phyloP scores from a whole-genome alignment of 92 coral and sea anemone species.

The Palythoa heliodiscus region DNA sequence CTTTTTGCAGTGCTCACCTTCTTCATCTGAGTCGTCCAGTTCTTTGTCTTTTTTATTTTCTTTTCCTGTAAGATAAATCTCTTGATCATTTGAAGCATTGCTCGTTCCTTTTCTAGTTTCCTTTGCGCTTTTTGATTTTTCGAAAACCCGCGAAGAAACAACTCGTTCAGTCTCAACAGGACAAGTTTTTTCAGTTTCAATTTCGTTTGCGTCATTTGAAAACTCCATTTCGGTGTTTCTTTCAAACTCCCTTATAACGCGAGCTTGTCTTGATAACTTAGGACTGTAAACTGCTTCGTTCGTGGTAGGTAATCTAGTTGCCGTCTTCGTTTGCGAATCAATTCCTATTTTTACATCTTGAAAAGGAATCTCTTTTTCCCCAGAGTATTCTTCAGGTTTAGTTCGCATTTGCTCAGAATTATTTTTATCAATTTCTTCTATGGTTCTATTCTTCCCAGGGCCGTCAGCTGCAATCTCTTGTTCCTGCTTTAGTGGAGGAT shows the following conservation, averaged over 20 bases:
- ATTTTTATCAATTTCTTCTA: neutral
- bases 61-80: slow-evolving; percentile 6
- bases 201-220: neutral
- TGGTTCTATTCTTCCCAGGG: neutral
- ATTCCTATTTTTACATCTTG: slow-evolving; percentile 18
- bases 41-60: neutral
- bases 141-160: neutral
- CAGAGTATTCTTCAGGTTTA: neutral
- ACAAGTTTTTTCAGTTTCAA: neutral
- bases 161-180: neutral
- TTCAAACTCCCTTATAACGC: slow-evolving; percentile 11
- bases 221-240: neutral
- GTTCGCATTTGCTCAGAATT: neutral
- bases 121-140: neutral
- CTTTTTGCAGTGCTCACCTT: slow-evolving; percentile 47
- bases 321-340: slow-evolving; percentile 30
- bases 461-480: neutral
- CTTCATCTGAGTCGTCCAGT: neutral
- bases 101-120: neutral
- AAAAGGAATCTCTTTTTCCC: slow-evolving; percentile 31
- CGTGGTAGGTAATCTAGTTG: neutral
- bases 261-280: neutral
- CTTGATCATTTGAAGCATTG: neutral
- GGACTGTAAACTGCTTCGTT: neutral
- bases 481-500: neutral